Conservation (phyloP, 2,888 invertebrate genomes). For the Podotricha telesiphe region DNA sequence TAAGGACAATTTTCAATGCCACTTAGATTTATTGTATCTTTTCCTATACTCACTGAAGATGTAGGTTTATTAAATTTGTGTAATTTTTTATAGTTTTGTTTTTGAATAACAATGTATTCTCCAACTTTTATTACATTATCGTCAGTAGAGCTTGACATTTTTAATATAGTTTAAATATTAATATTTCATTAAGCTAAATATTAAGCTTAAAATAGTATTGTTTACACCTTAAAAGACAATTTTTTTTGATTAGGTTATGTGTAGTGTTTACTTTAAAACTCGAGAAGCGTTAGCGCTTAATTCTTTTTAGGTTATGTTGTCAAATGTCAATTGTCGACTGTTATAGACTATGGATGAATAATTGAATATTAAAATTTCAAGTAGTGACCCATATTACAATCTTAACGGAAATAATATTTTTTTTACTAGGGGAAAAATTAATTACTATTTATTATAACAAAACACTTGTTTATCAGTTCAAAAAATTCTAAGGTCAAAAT, state of each 20-base stretch:
- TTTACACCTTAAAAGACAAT: background rate
- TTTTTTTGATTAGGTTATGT: background rate
- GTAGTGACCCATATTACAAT: no score
- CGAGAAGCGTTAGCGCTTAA: no score
- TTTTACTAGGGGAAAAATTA: no score
- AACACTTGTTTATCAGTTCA: no score
- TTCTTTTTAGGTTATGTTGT: constrained; percentile 13
- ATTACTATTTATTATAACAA: no score
- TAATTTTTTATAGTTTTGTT: constrained; percentile 90
- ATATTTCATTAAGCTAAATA: background rate
- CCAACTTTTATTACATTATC: constrained; percentile 84
- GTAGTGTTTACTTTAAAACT: background rate
- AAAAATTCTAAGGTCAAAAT: no score
- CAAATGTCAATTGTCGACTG: background rate
- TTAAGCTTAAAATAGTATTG: background rate
- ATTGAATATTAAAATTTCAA: background rate
- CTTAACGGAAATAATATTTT: no score
- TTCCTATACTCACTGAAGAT: constrained; percentile 86
- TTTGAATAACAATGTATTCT: constrained; percentile 89
- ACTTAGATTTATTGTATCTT: constrained; percentile 87
- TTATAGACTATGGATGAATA: no score
- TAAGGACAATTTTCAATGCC: constrained; percentile 87
- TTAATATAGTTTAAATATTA: background rate
- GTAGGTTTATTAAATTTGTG: constrained; percentile 88
- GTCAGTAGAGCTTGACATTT: constrained; percentile 10